Base-by-base conservation (phyloP, 2,888 invertebrate genomes). In the Ectemnius cavifrons region DNA sequence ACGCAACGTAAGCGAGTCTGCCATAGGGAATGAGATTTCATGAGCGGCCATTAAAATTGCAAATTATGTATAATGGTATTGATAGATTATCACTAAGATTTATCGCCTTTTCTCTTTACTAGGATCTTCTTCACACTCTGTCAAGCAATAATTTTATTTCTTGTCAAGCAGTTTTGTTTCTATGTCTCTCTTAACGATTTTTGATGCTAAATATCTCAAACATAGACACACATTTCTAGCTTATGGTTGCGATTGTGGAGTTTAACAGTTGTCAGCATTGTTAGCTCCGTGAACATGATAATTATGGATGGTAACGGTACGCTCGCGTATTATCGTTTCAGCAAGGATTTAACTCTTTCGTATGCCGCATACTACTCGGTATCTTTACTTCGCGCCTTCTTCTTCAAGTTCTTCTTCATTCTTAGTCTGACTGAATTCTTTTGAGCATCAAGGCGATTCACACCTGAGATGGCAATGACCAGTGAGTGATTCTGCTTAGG, bases 251-350 rank as follows among this genome's bases (percentile, higher is more conserved):
- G 69, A 66, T 58, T 61, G 57, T 66, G 63, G 71, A 71, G 73
- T 81, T 80, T 78, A 80, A 86, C 87, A 86, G 86, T 84, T 71
- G 78, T 76, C 72, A 78, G 84, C 78, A 86, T 86, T 86, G 87
- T 86, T 84, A 67, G 75, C 58, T 62, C 71, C 77, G 62, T 52
- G 75, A 65, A 74, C 63, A 73, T 78, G 86, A 81, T 87, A 86
- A 87, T 85, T 87, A 81, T 79, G 77, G 65, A 59, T 49, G 57
- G 60, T 77, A 78, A 80, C 80, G 75, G 74, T 64, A 60, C 68
- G 67, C 37, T 56, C 52, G 56, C 52, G 69, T 59, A 77, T 76
- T 75, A 83, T 80, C 73, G 73, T 75, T 66, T 62, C 71, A 56
- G 45, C 65, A 49, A 47, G 67, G 72, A 78, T 76, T 74, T 77